phyloP scores from a whole-genome alignment of 2,888 invertebrate species.

The Latrodectus elegans region DNA sequence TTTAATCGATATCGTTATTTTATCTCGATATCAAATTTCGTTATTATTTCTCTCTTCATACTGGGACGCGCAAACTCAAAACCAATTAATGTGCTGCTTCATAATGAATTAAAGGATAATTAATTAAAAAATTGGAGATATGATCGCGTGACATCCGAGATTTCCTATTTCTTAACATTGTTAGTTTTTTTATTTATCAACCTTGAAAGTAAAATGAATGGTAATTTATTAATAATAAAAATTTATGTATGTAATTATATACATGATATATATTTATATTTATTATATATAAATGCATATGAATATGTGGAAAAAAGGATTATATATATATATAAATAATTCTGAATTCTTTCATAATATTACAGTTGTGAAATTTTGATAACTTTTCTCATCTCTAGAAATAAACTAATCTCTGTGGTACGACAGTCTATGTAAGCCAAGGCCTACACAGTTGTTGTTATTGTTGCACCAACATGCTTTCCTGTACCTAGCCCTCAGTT shows the following conservation, averaged over 20 bases:
- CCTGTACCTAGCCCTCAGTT: too few relatives aligned
- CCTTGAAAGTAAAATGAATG: not conserved
- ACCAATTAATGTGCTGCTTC: not conserved
- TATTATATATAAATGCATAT: not conserved
- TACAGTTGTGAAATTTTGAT: too few relatives aligned
- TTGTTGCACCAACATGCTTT: too few relatives aligned
- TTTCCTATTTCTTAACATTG: not conserved
- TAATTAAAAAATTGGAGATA: not conserved
- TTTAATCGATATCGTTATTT: slow-evolving; percentile 2
- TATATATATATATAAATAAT: too few relatives aligned
- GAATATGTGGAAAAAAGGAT: not conserved
- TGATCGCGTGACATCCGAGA: not conserved
- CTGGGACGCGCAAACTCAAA: too few relatives aligned
- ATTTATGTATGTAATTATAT: not conserved
- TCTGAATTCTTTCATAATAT: too few relatives aligned
- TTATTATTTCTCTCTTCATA: not conserved
- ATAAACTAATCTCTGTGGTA: too few relatives aligned
- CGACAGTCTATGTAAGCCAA: too few relatives aligned
- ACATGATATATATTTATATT: not conserved
- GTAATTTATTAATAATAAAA: not conserved
- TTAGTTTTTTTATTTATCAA: not conserved
- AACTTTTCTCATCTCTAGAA: too few relatives aligned
- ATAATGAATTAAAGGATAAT: not conserved
- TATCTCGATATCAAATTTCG: not conserved
- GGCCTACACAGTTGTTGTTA: too few relatives aligned